phyloP scores from a whole-genome alignment of 37 sponge, comb jelly and placozoan species.

The Cliona cf. orientalis region DNA sequence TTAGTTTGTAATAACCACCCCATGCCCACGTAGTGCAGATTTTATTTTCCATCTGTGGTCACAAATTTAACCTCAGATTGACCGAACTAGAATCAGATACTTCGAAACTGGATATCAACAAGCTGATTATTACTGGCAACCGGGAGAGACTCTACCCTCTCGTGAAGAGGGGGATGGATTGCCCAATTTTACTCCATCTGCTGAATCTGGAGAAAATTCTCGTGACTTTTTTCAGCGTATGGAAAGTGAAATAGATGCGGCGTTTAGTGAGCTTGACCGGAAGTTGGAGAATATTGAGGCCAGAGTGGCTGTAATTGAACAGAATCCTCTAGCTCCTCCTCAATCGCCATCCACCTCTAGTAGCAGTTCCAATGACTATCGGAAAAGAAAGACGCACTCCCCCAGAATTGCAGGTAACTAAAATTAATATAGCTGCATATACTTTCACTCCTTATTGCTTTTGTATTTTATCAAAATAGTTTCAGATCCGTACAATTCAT shows the following conservation, averaged over 20 bases:
- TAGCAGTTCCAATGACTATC: neutral
- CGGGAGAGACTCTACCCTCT: neutral
- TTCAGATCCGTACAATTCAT: conserved; percentile 1
- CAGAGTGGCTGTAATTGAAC: neutral
- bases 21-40: too few species aligned
- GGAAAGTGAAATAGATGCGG: neutral
- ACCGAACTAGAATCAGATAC: too few species aligned
- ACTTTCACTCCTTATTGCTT: neutral
- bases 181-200: neutral
- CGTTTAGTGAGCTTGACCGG: neutral
- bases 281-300: neutral
- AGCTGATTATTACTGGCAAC: too few species aligned
- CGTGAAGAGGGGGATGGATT: too few species aligned
- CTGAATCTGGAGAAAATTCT: neutral
- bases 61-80: too few species aligned
- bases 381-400: neutral
- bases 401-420: neutral
- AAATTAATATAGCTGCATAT: neutral
- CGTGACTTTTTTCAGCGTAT: neutral
- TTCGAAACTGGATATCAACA: too few species aligned
- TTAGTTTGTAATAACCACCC: too few species aligned
- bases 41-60: too few species aligned
- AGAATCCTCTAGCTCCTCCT: neutral
- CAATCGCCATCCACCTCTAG: neutral
- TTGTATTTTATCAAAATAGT: neutral